Evolutionary conservation across 2,888 invertebrate species (phyloP), one percentile per base, ranked within the genome.

Genomic region (Clitarchus hookeri): DNA sequence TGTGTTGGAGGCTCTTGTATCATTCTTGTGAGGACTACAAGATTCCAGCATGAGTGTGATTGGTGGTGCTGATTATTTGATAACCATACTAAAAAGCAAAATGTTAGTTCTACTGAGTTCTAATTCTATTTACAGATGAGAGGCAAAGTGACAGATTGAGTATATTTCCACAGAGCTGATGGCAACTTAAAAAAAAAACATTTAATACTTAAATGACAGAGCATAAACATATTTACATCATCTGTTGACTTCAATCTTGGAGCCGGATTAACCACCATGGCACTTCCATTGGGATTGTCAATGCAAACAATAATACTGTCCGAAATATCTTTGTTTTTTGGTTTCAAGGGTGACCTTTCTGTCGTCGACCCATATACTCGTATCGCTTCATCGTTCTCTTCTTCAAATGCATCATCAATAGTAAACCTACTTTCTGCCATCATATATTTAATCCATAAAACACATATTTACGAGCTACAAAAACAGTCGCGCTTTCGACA

Each of bases 401-500:
- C 96, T 90, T 96, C 96, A 90, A 96, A 96, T 23, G 96, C 96
- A 91, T 96, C 96, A 91, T 96, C 96, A 89, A 96, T 96, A 85
- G 96, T 96, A 92, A 96, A 96, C 53, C 85, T 86, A 78, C 83
- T 85, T 84, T 87, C 87, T 53, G 65, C 65, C 65, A 65, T 65
- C 0, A n/a, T 65, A 16, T n/a, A 65, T 23, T 8, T 8, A 23
- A 0, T 9, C 65, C 0, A 65, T n/a, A 65, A 23, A 23, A 8
- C n/a, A 65, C 3, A 23, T 16, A 16, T n/a, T 65, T 65, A 65
- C n/a, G 65, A 65, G 1, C 65, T 65, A 65, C 19, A 1, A 65
- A 23, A 65, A 23, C n/a, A 65, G 8, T 23, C n/a, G 65, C 23
- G 19, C 2, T 65, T 65, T 19, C 48, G 11, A 48, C 65, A 16